Evolutionary conservation across 1,140 invertebrate genomes (phyloP).

Genomic region (Drosophila micromelanica): DNA sequence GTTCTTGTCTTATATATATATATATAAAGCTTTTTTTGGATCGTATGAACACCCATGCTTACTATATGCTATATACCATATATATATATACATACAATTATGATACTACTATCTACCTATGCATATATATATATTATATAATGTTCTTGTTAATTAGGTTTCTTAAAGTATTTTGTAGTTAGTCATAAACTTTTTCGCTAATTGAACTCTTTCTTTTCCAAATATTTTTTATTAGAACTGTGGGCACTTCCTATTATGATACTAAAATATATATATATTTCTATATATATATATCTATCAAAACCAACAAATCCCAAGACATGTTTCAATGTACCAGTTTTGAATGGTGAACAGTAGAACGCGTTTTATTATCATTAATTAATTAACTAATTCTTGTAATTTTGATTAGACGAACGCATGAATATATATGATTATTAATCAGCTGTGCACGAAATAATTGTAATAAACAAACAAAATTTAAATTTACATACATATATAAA

Average conservation of each 20-base stretch:
- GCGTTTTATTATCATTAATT: too few relatives aligned
- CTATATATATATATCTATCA: slow-evolving; percentile 25
- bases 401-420: too few relatives aligned
- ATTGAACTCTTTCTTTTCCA: slow-evolving; percentile 34
- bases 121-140: slow-evolving; percentile 41
- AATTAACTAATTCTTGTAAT: too few relatives aligned
- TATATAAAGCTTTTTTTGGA: slow-evolving; percentile 44
- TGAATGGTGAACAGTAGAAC: too few relatives aligned
- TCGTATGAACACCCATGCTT: slow-evolving; percentile 53
- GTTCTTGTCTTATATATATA: slow-evolving; percentile 17
- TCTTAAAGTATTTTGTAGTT: slow-evolving; percentile 77
- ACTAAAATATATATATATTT: slow-evolving; percentile 20
- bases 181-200: slow-evolving; percentile 52
- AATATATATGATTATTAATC: too few relatives aligned
- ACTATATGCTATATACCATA: slow-evolving; percentile 26
- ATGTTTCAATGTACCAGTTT: too few relatives aligned
- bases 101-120: slow-evolving; percentile 36
- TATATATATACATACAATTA: slow-evolving; percentile 17
- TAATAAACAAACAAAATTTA: too few relatives aligned
- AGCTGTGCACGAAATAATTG: too few relatives aligned
- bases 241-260: slow-evolving; percentile 34
- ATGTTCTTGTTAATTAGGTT: slow-evolving; percentile 76
- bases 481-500: too few relatives aligned
- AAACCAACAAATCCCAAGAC: too few relatives aligned
- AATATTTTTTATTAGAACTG: slow-evolving; percentile 17